phyloP scores from a whole-genome alignment of 1,140 invertebrate genomes.

The Oryctes rhinoceros region DNA sequence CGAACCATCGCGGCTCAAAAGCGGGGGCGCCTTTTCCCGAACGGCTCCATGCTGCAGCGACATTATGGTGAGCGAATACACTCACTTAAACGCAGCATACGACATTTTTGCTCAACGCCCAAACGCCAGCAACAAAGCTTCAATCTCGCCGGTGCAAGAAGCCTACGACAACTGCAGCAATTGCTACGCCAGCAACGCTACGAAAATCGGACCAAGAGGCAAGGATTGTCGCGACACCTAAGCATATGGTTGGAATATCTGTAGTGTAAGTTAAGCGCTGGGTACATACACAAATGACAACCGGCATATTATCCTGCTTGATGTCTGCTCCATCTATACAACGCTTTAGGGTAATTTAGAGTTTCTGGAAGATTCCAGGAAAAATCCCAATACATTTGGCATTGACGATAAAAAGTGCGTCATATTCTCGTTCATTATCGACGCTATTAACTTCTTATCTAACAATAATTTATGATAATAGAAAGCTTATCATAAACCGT shows the following conservation, averaged over 20 bases:
- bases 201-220: constrained; percentile 10
- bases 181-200: neutral
- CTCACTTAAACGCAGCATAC: constrained; percentile 30
- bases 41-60: constrained; percentile 34
- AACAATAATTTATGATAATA: too few species aligned
- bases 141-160: constrained; percentile 4
- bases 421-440: neutral
- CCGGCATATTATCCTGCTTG: neutral
- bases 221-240: constrained; percentile 20
- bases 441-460: neutral
- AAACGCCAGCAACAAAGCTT: constrained; percentile 24
- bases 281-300: neutral
- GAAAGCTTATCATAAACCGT: too few species aligned
- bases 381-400: neutral
- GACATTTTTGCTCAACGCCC: constrained; percentile 36
- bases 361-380: neutral
- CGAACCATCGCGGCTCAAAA: constrained; percentile 9
- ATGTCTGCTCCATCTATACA: too few species aligned
- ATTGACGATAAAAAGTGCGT: neutral
- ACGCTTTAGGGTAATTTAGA: neutral
- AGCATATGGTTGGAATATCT: constrained; percentile 33
- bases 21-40: constrained; percentile 20
- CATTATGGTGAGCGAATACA: constrained; percentile 36
- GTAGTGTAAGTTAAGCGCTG: constrained; percentile 11
- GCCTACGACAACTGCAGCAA: neutral